Conservation (phyloP, 92 coral and sea anemone genomes). For the Porites lobata region DNA sequence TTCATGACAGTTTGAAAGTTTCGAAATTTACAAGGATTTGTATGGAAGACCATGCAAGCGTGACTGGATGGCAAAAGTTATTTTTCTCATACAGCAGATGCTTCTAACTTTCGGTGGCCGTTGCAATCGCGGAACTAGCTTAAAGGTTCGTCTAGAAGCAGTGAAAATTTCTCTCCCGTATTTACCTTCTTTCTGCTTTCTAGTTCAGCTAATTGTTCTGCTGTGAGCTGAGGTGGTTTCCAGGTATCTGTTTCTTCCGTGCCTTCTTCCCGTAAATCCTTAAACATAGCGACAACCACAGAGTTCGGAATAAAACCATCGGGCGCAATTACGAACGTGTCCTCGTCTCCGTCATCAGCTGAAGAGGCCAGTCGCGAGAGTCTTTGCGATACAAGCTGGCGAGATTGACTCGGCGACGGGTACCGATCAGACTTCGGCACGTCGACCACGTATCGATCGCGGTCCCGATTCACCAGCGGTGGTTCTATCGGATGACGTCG, state of each 20-base stretch:
- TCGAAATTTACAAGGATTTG: too few species aligned
- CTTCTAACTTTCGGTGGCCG: too few species aligned
- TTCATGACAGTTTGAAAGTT: too few species aligned
- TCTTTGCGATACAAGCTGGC: conserved; percentile 81
- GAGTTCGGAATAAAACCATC: conserved; percentile 98
- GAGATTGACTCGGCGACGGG: conserved; percentile 84
- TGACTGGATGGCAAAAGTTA: too few species aligned
- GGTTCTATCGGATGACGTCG: conserved; percentile 69
- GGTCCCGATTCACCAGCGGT: conserved; percentile 66
- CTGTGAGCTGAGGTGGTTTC: conserved; percentile 90
- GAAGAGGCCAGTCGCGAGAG: conserved; percentile 76
- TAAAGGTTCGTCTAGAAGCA: too few species aligned
- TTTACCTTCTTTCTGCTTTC: conserved; percentile 76
- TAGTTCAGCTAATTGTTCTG: conserved; percentile 91
- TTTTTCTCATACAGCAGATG: too few species aligned
- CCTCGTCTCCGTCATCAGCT: conserved; percentile 69
- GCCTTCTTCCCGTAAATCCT: conserved; percentile 70
- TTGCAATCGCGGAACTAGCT: too few species aligned
- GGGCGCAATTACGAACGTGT: conserved; percentile 89
- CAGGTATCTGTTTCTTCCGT: conserved; percentile 75
- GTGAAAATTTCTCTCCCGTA: not conserved
- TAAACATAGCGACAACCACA: conserved; percentile 94
- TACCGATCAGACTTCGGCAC: conserved; percentile 88
- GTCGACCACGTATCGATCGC: conserved; percentile 74
- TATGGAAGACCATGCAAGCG: too few species aligned